Evolutionary conservation across 2,113 vertebrate species (phyloP), one percentile per base, ranked within the genome.

Genomic region (Paraplagusia blochii): DNA sequence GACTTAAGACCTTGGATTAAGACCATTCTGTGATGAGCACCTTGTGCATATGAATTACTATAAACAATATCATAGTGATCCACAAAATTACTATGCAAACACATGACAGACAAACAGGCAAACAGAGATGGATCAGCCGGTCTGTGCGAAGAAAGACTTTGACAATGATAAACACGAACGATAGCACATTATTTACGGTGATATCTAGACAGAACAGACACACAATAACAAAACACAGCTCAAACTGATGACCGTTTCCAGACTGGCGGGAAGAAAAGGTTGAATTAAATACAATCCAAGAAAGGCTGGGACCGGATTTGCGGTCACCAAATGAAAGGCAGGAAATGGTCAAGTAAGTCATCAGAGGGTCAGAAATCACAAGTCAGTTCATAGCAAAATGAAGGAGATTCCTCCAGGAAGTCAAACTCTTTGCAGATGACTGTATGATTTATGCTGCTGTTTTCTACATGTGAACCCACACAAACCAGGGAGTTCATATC

Each of bases 11-110:
- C 15, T 18, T 64, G 70, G 59, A 71, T 74, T 57, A 64, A 16
- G 34, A 7, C 34, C 22, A 48, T 12, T 8, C 42, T 18, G 53
- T 45, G 61, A 75, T 36, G 65, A 63, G 52, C 50, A 44, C 63
- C 14, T 36, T 58, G 15, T 36, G n/a, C n/a, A 53, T 44, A 15
- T 1, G 7, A 53, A 72, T 62, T 54, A 56, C 64, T 17, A 43
- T 56, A 40, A 77, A 59, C 19, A 67, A 56, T 55, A 54, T 68
- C 16, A 48, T 53, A 8, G n/a, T 60, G 19, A 43, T 22, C 47
- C 62, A 43, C 18, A 5, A 73, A 69, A 76, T 73, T 11, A 52
- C 49, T 35, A 45, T n/a, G 52, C 11, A 58, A 60, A 13, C 22
- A 22, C 49, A 51, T 54, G 12, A 61, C 36, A 10, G 11, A 38